Evolutionary conservation across 2,888 invertebrate genomes (phyloP).

Genomic region (Tillus elongatus): DNA sequence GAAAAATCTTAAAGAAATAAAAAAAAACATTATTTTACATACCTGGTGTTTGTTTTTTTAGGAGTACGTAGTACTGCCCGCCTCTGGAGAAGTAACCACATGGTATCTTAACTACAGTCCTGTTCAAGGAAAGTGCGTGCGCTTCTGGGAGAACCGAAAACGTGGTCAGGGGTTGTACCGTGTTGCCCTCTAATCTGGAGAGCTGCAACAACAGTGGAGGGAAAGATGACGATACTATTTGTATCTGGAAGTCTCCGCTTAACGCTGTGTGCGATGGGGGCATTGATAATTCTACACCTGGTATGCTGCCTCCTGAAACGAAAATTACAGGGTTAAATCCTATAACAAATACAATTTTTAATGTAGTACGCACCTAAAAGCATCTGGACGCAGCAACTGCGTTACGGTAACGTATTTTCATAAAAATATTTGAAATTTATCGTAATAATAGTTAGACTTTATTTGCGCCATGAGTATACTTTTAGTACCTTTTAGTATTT

Average conservation of each 20-base stretch:
- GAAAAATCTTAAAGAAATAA: too few relatives aligned
- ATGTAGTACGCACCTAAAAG: too few relatives aligned
- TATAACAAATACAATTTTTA: too few relatives aligned
- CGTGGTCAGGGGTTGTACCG: constrained; percentile 34
- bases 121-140: constrained; percentile 34
- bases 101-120: constrained; percentile 42
- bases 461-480: too few relatives aligned
- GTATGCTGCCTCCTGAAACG: constrained; percentile 34
- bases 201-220: constrained; percentile 38
- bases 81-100: constrained; percentile 68
- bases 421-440: too few relatives aligned
- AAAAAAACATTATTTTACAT: not conserved
- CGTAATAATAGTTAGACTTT: too few relatives aligned
- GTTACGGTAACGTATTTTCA: too few relatives aligned
- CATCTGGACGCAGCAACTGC: too few relatives aligned
- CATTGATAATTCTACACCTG: constrained; percentile 39
- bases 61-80: constrained; percentile 52
- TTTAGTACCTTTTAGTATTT: too few relatives aligned
- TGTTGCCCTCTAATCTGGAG: constrained; percentile 42
- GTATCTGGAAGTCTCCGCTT: constrained; percentile 69
- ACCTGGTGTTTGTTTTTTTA: constrained; percentile 37
- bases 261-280: constrained; percentile 69
- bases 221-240: constrained; percentile 46
- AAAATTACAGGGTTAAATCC: too few relatives aligned
- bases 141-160: constrained; percentile 38